Evolutionary conservation across 2,113 vertebrate genomes (phyloP).

Genomic region (Mus spicilegus): DNA sequence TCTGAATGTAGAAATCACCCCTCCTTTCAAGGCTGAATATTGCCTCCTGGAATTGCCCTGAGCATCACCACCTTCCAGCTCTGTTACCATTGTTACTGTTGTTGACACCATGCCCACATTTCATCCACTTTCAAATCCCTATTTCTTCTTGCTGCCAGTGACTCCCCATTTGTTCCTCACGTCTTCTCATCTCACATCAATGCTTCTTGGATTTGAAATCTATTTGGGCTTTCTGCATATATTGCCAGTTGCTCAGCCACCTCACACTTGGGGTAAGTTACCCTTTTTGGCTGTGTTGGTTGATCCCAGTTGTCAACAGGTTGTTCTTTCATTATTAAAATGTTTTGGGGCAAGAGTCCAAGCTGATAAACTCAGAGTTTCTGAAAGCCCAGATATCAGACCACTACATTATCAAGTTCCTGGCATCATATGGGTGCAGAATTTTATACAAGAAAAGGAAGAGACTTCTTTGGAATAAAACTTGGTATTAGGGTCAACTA

Average conservation of each 20-base stretch:
- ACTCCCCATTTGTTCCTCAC: not conserved
- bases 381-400: not conserved
- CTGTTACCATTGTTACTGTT: not conserved
- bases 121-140: not conserved
- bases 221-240: not conserved
- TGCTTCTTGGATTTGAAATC: not conserved
- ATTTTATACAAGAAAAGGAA: not conserved
- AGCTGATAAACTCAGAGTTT: not conserved
- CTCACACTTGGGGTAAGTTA: not conserved
- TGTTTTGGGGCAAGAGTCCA: not conserved
- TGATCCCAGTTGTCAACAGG: not conserved
- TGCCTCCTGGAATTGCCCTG: not conserved
- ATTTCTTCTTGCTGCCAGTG: not conserved
- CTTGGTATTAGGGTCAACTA: not conserved
- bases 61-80: not conserved
- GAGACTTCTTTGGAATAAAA: not conserved
- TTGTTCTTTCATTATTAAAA: slow-evolving; percentile 3
- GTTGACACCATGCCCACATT: not conserved
- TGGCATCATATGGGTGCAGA: not conserved
- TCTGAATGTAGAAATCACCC: not conserved
- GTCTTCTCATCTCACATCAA: not conserved
- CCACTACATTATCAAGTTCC: not conserved
- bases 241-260: not conserved
- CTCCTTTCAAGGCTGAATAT: not conserved
- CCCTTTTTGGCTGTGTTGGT: not conserved